Evolutionary conservation across 2,797 vertebrate genomes (phyloP).

Genomic region (Xiphorhynchus erythropygius): DNA sequence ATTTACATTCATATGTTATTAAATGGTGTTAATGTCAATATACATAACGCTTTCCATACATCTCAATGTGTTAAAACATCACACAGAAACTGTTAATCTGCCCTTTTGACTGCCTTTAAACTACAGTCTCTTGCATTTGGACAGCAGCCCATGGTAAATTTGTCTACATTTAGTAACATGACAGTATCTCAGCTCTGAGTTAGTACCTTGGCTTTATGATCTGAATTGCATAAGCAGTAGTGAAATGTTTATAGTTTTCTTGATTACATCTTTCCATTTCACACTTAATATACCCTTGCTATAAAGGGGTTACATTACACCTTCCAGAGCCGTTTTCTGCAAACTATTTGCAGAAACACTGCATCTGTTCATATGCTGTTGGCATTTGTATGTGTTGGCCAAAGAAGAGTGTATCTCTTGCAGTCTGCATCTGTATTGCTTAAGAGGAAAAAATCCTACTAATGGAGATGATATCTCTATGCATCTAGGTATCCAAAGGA

Average conservation of each 20-base stretch:
- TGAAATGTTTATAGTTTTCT: constrained; percentile 4
- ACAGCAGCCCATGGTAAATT: background rate
- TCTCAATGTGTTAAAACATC: background rate
- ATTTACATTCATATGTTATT: background rate
- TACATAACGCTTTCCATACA: background rate
- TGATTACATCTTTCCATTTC: constrained; percentile 8
- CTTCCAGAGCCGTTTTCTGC: background rate
- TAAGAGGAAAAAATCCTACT: background rate
- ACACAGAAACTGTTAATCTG: background rate
- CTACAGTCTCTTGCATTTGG: background rate
- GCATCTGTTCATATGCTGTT: background rate
- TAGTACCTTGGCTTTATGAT: background rate
- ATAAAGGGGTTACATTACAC: background rate
- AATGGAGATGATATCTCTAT: background rate
- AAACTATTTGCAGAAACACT: background rate
- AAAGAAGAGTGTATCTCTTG: background rate
- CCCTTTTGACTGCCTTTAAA: background rate
- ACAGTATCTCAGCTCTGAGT: background rate
- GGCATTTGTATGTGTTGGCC: background rate
- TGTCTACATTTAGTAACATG: background rate
- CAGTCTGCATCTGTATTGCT: background rate
- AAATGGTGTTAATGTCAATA: background rate
- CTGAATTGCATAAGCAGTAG: background rate
- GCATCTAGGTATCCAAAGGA: background rate
- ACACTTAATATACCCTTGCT: background rate